phyloP scores from a whole-genome alignment of 1,140 invertebrate species.

The Matsumurasca onukii region DNA sequence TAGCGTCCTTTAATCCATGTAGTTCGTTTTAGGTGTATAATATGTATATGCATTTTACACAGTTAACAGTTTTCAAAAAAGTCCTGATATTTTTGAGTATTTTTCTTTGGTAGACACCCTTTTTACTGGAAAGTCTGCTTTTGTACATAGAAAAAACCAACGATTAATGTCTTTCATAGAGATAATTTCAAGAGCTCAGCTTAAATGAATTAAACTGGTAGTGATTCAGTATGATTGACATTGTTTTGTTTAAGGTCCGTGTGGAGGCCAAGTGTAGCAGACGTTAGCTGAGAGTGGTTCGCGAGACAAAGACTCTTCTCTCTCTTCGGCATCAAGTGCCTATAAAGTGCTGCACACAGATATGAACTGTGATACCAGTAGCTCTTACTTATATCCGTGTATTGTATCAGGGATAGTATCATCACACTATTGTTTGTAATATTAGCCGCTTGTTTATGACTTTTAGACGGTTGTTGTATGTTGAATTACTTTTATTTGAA shows the following conservation, averaged over 20 bases:
- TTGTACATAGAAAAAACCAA: no score
- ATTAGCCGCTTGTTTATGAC: conserved; percentile 6
- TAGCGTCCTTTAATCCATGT: no score
- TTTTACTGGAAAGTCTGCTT: no score
- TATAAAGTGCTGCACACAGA: conserved; percentile 22
- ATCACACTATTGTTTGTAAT: conserved; percentile 29
- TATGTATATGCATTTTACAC: no score
- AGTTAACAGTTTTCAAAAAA: no score
- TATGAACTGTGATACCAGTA: conserved; percentile 26
- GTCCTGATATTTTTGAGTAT: no score
- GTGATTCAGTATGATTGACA: no score
- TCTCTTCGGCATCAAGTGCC: conserved; percentile 17
- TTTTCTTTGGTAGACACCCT: no score
- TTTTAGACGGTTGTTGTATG: conserved; percentile 3
- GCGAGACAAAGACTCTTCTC: conserved; percentile 20
- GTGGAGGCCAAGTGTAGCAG: conserved; percentile 24
- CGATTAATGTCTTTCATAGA: no score
- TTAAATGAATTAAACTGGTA: no score
- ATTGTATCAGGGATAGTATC: conserved; percentile 30
- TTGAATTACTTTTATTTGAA: conserved; percentile 26
- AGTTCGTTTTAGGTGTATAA: no score
- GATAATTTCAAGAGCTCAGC: no score
- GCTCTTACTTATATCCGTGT: conserved; percentile 18
- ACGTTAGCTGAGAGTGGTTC: conserved; percentile 28
- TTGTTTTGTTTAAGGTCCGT: conserved; percentile 20